Base-by-base conservation (phyloP, 2,797 vertebrate species). In the Thunnus albacares region DNA sequence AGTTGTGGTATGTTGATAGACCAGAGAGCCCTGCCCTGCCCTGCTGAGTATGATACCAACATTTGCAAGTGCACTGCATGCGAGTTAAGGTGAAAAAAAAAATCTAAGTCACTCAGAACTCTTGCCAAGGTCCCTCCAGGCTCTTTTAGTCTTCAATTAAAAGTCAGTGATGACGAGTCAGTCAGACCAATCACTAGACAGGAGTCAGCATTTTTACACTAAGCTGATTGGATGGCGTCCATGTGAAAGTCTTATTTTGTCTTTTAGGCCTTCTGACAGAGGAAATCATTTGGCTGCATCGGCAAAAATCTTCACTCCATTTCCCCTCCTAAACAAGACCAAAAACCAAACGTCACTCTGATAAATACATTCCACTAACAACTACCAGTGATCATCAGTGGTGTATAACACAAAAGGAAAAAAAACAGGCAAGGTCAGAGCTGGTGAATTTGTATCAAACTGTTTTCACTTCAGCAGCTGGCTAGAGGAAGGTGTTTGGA, bases 1-100 rank as follows among this genome's bases (percentile, higher is more conserved):
- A 90, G 90, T 83, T 82, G 77, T 52, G 86, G 81, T 71, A 87
- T 78, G 91, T 79, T 90, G 90, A 92, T 91, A 82, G 92, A 92
- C 86, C 77, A 76, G 66, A 86, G 88, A 83, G 83, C 85, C 87
- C 89, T 82, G 86, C 82, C 88, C 86, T 68, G 82, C 82, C 88
- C 86, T 68, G 82, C 72, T 66, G 43, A 72, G 71, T 28, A 64
- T 24, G 87, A 86, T 89, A 92, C 81, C 86, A 82, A 85, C 79
- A 77, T 13, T 51, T 51, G 18, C 17, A 51, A 20, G 47, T 51
- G 47, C 47, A 51, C 47, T 20, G 47, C 47, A 43, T 72, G 77
- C 51, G 56, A 35, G 66, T 5, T 13, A 51, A 81, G 53, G 52
- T 33, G 3, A 43, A 43, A 43, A 41, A 17, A 20, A 63, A 66